Evolutionary conservation across 2,888 invertebrate species (phyloP).

Genomic region (Sphaerophoria taeniata): DNA sequence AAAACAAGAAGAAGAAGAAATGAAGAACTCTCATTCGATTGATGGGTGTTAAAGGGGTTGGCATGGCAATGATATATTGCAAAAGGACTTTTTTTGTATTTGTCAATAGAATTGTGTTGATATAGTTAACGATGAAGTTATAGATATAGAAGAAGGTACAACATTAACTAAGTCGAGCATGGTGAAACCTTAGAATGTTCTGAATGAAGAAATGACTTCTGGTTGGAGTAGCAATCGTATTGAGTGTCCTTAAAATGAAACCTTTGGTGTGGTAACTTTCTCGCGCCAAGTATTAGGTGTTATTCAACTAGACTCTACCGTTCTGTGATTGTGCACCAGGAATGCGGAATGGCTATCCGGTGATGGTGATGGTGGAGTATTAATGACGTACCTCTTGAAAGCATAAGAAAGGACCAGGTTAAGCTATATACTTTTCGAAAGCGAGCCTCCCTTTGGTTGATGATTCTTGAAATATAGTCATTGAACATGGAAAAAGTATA

Average conservation of each 20-base stretch:
- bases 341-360: slow-evolving; percentile 38
- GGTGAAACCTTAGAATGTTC: slow-evolving; percentile 63
- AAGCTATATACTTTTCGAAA: not conserved
- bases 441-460: slow-evolving; percentile 33
- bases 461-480: slow-evolving; percentile 27
- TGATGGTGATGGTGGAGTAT: slow-evolving; percentile 47
- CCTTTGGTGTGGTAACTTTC: slow-evolving; percentile 57
- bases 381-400: slow-evolving; percentile 49
- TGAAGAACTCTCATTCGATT: slow-evolving; percentile 65
- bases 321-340: slow-evolving; percentile 32
- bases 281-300: slow-evolving; percentile 43
- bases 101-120: not conserved
- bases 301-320: too few species aligned
- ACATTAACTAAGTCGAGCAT: slow-evolving; percentile 52
- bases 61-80: slow-evolving; percentile 58
- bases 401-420: slow-evolving; percentile 5
- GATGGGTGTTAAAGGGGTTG: slow-evolving; percentile 43
- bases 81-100: slow-evolving; percentile 40
- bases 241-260: slow-evolving; percentile 46
- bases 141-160: not conserved
- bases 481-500: slow-evolving; percentile 24
- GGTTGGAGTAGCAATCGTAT: slow-evolving; percentile 60
- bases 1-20: too few species aligned
- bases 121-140: not conserved
- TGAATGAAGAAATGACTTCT: slow-evolving; percentile 71